Evolutionary conservation across 2,888 invertebrate genomes (phyloP).

Genomic region (Molorchus minor): DNA sequence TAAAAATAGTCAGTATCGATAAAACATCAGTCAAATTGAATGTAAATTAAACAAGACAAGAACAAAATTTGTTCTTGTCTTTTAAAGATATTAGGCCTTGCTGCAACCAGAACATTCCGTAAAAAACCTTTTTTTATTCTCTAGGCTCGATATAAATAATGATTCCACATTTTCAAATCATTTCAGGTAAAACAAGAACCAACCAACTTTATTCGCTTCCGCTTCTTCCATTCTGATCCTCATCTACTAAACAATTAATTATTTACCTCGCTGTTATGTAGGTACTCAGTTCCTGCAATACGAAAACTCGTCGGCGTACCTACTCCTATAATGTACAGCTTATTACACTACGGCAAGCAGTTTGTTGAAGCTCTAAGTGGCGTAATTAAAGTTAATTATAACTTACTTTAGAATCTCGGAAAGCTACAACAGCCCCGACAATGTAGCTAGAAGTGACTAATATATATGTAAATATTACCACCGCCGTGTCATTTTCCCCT

Average conservation of each 20-base stretch:
- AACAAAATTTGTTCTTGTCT: too few relatives aligned
- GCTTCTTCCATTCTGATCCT: neutral
- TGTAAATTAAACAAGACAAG: too few relatives aligned
- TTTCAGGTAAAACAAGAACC: too few relatives aligned
- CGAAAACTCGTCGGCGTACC: neutral
- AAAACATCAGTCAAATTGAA: too few relatives aligned
- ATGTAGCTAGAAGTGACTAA: neutral
- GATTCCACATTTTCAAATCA: too few relatives aligned
- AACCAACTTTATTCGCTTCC: too few relatives aligned
- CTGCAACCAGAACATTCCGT: too few relatives aligned
- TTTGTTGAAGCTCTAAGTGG: constrained; percentile 8
- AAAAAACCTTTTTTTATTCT: too few relatives aligned
- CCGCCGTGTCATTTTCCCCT: too few relatives aligned
- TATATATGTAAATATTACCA: neutral
- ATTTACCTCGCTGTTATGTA: neutral
- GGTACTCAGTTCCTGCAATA: neutral
- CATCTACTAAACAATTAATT: neutral
- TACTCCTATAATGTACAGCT: neutral
- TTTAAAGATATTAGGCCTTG: too few relatives aligned
- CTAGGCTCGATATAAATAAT: too few relatives aligned
- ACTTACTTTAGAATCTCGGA: neutral
- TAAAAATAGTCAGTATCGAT: too few relatives aligned
- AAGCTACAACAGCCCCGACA: neutral
- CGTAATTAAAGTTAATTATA: constrained; percentile 10
- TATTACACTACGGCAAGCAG: constrained; percentile 1